Percentiles rank a stretch among this genome's conserved stretches.
Evolutionary conservation across 2,888 invertebrate species (phyloP).

Genomic region (Rapana venosa): DNA sequence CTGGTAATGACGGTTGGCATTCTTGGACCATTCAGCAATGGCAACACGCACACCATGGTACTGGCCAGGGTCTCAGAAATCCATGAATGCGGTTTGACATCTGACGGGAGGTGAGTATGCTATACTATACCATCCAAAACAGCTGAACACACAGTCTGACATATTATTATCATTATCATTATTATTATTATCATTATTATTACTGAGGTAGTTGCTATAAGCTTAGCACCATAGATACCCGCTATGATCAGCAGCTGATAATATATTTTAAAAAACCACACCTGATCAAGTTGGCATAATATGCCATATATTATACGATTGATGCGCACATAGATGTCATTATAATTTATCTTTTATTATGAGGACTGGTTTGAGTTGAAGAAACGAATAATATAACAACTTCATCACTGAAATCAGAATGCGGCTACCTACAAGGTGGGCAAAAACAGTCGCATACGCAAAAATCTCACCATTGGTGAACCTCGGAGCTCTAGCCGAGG

Average conservation of each 20-base stretch:
- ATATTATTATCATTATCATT: not conserved
- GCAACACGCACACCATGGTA: no score
- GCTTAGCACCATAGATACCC: conserved; percentile 12
- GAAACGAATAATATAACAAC: not conserved
- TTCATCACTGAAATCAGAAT: not conserved
- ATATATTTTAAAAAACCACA: not conserved
- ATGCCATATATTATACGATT: not conserved
- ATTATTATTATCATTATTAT: not conserved
- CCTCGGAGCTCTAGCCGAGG: no score
- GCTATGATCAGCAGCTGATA: not conserved
- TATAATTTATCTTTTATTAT: not conserved
- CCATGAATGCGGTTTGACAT: no score
- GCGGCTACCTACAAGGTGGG: no score
- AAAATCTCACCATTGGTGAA: no score
- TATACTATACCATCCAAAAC: not conserved
- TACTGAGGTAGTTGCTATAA: not conserved
- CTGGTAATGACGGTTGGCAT: no score
- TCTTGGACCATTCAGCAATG: no score
- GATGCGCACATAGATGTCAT: not conserved
- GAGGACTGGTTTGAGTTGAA: not conserved
- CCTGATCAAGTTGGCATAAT: no score
- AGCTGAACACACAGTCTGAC: not conserved
- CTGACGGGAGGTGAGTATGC: not conserved
- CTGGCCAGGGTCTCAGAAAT: no score
- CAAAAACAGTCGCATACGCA: no score